Evolutionary conservation across 2,113 vertebrate species (phyloP), one percentile per base, ranked within the genome.

Genomic region (Amblyornis subalaris): DNA sequence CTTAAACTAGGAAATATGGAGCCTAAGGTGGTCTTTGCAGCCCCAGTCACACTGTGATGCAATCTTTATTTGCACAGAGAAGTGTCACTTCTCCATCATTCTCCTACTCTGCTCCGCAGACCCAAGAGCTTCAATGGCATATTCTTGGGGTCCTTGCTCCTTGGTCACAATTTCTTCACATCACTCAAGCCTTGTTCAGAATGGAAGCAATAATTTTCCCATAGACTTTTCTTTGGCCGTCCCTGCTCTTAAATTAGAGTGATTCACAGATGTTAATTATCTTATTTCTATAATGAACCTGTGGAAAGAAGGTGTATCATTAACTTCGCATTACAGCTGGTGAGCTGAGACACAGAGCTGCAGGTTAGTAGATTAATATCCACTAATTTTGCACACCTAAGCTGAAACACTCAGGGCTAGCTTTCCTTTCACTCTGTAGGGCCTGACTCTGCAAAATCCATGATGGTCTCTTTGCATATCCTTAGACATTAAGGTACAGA

Each of bases 271-370:
- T 85, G 84, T 78, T 95, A 92, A 96, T 95, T 92, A 92, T 72
- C 89, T 92, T 90, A 93, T 95, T 96, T 96, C 91, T 83, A 95
- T 93, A 94, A 95, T 84, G 73, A 95, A 89, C 61, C 80, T 9
- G 6, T 84, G 53, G 72, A 92, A 95, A 45, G 66, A 93, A 40
- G 48, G 55, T 90, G 47, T 94, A 71, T 89, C 86, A 92, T 95
- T 96, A 95, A 94, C 57, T 58, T 48, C 0, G 0, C 65, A 65
- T 93, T 89, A 81, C 48, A 92, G 65, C 76, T 84, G 69, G 80
- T 84, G 86, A 94, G 84, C 69, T 81, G 92, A 92, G 80, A 57
- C 92, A 75, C 36, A 78, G 79, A 73, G 53, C 69, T 89, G 48
- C 80, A 82, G 79, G 80, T 95, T 90, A 77, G n/a, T 64, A 89